phyloP scores from a whole-genome alignment of 2,797 vertebrate species.

The Clarias pachynema region DNA sequence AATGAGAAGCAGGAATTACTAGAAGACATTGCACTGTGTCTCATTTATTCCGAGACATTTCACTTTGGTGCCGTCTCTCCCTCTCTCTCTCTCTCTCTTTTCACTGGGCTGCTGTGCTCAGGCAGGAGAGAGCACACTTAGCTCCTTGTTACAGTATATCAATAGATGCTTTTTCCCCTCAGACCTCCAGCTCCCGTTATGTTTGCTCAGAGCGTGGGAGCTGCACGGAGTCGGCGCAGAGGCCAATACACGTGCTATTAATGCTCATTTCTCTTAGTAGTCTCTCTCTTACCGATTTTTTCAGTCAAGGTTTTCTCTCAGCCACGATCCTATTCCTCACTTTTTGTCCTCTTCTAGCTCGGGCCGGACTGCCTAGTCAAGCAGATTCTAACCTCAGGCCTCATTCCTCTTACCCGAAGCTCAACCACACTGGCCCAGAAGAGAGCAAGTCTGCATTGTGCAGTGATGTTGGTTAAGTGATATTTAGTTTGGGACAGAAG shows the following conservation, averaged over 20 bases:
- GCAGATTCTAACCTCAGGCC: conserved; percentile 34
- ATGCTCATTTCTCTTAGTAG: conserved; percentile 16
- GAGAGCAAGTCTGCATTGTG: neutral
- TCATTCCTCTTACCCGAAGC: conserved; percentile 21
- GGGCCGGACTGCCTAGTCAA: conserved; percentile 13
- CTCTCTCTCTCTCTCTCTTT: neutral
- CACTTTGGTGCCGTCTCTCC: no score
- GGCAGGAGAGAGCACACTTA: conserved; percentile 39
- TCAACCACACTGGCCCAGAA: neutral
- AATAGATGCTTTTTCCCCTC: conserved; percentile 54
- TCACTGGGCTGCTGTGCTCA: neutral
- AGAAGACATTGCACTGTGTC: neutral
- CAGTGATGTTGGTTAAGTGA: conserved; percentile 13
- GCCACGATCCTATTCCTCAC: conserved; percentile 3
- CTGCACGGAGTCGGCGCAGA: conserved; percentile 1
- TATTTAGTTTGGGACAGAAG: conserved; percentile 34
- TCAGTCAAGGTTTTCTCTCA: neutral
- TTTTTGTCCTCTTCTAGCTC: conserved; percentile 29
- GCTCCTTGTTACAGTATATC: conserved; percentile 55
- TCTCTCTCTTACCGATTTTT: neutral
- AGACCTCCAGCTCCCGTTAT: conserved; percentile 27
- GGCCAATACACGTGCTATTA: conserved; percentile 49
- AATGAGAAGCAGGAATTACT: neutral
- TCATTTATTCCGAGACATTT: neutral
- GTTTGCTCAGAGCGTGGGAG: conserved; percentile 49